Percentiles rank a stretch among this genome's conserved stretches.
Evolutionary conservation across 2,113 vertebrate genomes (phyloP).

Genomic region (Prolemur simus): DNA sequence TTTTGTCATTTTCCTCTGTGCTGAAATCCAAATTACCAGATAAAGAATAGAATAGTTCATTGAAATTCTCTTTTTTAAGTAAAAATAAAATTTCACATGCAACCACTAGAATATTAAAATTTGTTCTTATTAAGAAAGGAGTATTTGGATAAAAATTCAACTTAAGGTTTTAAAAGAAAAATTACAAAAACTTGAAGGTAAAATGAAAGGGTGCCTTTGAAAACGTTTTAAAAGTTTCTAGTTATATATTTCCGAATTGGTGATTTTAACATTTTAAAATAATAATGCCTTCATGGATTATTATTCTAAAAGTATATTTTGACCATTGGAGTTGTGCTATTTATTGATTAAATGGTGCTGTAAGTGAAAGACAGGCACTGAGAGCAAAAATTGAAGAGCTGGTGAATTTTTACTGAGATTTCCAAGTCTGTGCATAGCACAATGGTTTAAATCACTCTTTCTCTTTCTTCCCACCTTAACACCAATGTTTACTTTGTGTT

Average conservation of each 20-base stretch:
- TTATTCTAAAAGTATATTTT: neutral
- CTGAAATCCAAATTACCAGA: neutral
- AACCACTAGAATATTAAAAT: slow-evolving; percentile 13
- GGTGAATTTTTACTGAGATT: neutral
- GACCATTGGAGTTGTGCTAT: neutral
- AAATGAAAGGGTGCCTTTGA: neutral
- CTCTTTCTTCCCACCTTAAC: neutral
- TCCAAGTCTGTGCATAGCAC: neutral
- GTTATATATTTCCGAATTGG: neutral
- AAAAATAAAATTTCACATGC: neutral
- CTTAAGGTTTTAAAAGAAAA: neutral
- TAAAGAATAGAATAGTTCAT: neutral
- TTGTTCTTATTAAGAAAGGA: slow-evolving; percentile 7
- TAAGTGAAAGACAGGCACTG: neutral
- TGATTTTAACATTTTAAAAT: slow-evolving; percentile 18
- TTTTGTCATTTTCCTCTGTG: neutral
- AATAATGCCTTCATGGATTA: neutral
- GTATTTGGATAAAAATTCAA: slow-evolving; percentile 7
- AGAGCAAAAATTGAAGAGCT: neutral
- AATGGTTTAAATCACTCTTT: slow-evolving; percentile 23
- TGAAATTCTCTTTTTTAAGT: neutral
- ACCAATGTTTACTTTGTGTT: neutral
- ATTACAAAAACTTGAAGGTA: neutral
- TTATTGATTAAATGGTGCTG: neutral
- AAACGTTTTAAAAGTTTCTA: slow-evolving; percentile 16